Conservation (phyloP, 2,113 vertebrate genomes). For the Montifringilla adamsi region DNA sequence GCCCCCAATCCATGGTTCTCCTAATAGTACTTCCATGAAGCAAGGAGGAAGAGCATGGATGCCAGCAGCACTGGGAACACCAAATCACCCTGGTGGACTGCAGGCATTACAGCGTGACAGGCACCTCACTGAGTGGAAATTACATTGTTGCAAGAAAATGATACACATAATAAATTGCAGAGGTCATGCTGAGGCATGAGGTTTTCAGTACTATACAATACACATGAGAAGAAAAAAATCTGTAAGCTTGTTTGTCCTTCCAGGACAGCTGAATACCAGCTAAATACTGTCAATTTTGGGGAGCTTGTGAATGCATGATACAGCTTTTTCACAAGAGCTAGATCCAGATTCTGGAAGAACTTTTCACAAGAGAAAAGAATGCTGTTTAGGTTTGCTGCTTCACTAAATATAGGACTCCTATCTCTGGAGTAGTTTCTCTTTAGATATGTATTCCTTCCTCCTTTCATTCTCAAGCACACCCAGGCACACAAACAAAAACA, state of each 20-base stretch:
- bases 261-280: not conserved
- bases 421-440: slow-evolving; percentile 3
- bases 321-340: not conserved
- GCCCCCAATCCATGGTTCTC: not conserved
- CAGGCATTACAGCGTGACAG: not conserved
- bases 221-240: not conserved
- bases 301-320: not conserved
- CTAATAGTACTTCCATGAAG: not conserved
- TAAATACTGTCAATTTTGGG: not conserved
- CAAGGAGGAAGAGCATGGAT: fast-evolving
- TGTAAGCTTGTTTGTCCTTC: not conserved
- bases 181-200: not conserved
- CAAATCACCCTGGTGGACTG: not conserved
- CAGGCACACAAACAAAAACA: slow-evolving; percentile 49
- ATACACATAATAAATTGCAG: not conserved
- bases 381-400: slow-evolving; percentile 18
- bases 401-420: slow-evolving; percentile 20
- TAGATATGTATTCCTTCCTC: not conserved
- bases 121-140: not conserved
- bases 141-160: not conserved
- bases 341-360: not conserved
- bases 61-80: not conserved
- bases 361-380: slow-evolving; percentile 44
- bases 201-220: not conserved
- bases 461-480: slow-evolving; percentile 17